These are phyloP conservation scores for Taxidea taxus DNA, from an alignment of 2,113 vertebrate species.

Conservation along the genomic window DNA sequence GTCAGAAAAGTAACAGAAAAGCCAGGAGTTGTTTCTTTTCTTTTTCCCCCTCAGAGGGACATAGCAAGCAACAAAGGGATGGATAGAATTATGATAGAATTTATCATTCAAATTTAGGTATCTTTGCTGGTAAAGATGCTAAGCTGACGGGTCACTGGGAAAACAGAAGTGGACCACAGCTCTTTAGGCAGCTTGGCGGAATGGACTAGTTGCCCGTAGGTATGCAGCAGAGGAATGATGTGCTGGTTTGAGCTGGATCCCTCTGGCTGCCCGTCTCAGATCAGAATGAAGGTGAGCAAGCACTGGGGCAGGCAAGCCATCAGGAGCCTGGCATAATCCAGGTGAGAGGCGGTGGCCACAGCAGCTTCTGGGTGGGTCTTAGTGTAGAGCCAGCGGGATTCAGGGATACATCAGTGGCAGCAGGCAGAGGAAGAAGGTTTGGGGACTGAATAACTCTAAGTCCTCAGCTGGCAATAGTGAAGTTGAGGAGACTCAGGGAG, in stretches of 20 bases:
- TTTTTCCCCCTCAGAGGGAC: not conserved
- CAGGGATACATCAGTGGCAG: not conserved
- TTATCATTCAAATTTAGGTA: not conserved
- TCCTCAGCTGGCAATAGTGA: not conserved
- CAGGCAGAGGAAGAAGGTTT: not conserved
- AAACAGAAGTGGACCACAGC: not conserved
- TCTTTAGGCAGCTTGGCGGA: not conserved
- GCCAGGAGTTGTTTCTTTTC: not conserved
- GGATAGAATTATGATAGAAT: not conserved
- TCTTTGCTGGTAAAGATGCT: not conserved
- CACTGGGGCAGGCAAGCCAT: not conserved
- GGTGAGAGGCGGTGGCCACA: not conserved
- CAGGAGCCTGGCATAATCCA: not conserved
- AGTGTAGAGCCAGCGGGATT: not conserved
- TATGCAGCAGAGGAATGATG: not conserved
- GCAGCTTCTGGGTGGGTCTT: not conserved
- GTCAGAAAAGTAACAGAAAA: not conserved
- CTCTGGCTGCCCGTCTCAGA: not conserved
- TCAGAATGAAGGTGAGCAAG: not conserved
- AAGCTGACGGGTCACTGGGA: not conserved
- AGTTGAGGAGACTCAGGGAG: not conserved
- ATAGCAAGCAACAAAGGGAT: not conserved
- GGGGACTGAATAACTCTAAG: not conserved
- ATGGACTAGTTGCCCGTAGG: not conserved
- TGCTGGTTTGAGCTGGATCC: not conserved